Conservation (phyloP, 2,113 vertebrate genomes). For the Chaetodon auriga region DNA sequence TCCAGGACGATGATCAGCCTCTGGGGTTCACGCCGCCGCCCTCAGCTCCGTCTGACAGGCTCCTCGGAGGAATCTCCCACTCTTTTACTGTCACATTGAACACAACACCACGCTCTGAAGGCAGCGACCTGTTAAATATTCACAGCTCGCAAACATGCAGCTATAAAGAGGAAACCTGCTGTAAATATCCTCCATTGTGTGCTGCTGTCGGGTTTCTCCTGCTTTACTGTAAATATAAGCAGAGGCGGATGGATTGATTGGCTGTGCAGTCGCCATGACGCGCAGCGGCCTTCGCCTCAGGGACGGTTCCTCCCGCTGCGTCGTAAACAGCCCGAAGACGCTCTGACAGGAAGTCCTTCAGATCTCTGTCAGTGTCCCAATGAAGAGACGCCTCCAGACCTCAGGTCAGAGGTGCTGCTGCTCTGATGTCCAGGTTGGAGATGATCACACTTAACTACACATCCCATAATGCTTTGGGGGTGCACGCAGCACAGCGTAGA, state of each 20-base stretch:
- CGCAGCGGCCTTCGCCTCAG: slow-evolving; percentile 23
- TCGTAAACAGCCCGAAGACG: background rate
- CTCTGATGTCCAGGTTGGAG: no score
- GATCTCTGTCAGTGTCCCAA: background rate
- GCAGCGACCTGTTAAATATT: slow-evolving; percentile 9
- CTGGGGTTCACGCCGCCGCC: background rate
- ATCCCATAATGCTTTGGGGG: no score
- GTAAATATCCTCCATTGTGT: background rate
- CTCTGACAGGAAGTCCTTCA: background rate
- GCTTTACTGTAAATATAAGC: background rate
- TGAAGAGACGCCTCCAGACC: background rate
- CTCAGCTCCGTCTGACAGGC: slow-evolving; percentile 8
- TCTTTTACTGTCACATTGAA: background rate
- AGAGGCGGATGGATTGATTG: slow-evolving; percentile 10
- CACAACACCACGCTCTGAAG: background rate
- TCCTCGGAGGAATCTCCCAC: slow-evolving; percentile 23
- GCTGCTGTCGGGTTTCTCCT: slow-evolving; percentile 1
- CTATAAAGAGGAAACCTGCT: background rate
- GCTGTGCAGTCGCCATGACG: background rate
- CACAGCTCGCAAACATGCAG: background rate
- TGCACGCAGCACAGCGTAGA: no score
- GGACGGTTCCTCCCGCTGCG: slow-evolving; percentile 23
- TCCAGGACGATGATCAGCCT: background rate
- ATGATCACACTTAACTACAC: no score
- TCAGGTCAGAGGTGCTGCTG: background rate